Evolutionary conservation across 2,888 invertebrate species (phyloP), one percentile per base, ranked within the genome.

Genomic region (Drepana falcataria): DNA sequence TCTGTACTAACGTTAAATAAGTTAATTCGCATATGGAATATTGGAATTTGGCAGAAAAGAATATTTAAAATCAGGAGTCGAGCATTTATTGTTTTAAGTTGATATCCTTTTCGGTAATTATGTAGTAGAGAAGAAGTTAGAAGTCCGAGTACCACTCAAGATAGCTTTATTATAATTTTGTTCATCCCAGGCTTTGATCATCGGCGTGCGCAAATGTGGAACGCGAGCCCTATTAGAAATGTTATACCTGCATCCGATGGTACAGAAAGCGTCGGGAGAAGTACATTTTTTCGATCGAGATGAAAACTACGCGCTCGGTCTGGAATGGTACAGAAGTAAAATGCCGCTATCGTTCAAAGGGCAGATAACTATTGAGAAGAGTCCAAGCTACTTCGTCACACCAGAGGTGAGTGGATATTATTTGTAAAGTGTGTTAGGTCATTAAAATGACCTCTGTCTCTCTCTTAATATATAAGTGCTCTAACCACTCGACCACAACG

Each of bases 221-320:
- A 99, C 99, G 0, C 92, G 99, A 55, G 99, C 99, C 0, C 93
- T 99, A 4, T 93, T 99, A 54, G 99, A 99, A 89, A 99, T 99
- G 95, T 92, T 99, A 53, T 97, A 97, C 81, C 93, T 99, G 52
- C 99, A 99, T 90, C 96, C 96, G 9, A 94, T 95, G 91, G 95
- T 98, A 56, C 97, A 97, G 81, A 97, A 97, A 77, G 97, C 98
- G 1, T 96, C 96, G 21, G 96, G 97, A 35, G 99, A 99, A 88
- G 96, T 98, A 44, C 99, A 99, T 85, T 99, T 98, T 91, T 99
- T 99, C 86, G 98, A 99, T 88, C 93, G 97, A 54, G 96, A 97
- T 76, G 97, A 97, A 72, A 98, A 98, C 83, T 99, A 98, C 83
- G 93, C 94, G 54, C 93, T 95, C 63, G 99, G 99, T 0, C 91